These are phyloP conservation scores for Psittacula echo DNA, from an alignment of 2,797 vertebrate genomes.

Conservation along the genomic window DNA sequence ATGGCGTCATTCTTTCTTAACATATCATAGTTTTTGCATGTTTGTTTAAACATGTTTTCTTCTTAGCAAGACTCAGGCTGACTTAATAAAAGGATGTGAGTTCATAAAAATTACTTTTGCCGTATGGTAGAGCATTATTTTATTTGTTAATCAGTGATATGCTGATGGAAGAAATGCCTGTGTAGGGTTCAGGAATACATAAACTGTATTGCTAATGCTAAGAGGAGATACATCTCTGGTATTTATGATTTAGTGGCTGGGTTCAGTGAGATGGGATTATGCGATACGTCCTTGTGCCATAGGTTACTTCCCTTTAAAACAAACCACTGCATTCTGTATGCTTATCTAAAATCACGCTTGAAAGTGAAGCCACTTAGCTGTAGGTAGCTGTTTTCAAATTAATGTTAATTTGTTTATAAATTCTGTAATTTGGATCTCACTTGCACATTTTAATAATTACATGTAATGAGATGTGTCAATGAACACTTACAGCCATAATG, in stretches of 20 bases:
- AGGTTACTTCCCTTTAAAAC: not conserved
- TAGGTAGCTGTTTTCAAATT: not conserved
- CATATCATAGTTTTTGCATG: not conserved
- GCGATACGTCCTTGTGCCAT: not conserved
- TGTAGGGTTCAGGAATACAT: not conserved
- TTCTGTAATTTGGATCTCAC: not conserved
- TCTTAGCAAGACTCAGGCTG: not conserved
- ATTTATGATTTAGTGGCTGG: not conserved
- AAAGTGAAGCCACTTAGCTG: not conserved
- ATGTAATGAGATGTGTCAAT: not conserved
- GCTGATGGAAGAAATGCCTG: not conserved
- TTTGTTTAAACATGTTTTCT: not conserved
- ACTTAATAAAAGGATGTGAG: not conserved
- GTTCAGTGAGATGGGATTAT: not conserved
- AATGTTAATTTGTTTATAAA: not conserved
- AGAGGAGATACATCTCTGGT: not conserved
- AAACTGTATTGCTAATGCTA: not conserved
- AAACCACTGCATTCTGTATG: not conserved
- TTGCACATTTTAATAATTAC: not conserved
- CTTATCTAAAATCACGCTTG: not conserved
- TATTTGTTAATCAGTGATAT: not conserved
- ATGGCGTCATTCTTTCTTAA: not conserved
- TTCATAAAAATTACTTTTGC: not conserved
- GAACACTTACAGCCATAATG: not conserved
- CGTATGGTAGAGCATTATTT: not conserved